Conservation (phyloP, 2,797 vertebrate species). For the Choloepus didactylus region DNA sequence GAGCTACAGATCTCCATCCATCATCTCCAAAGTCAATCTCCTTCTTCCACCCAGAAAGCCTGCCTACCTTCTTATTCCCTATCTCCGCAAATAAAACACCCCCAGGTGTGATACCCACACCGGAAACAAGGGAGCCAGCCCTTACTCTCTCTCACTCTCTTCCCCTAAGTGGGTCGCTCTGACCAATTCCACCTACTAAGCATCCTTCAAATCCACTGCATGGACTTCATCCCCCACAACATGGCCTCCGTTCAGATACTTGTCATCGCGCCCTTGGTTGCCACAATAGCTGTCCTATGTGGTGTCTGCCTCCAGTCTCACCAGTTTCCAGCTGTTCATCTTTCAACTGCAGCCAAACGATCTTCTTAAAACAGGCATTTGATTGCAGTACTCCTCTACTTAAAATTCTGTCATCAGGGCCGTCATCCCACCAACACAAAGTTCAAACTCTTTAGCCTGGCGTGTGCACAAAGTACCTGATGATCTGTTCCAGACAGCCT, state of each 20-base stretch:
- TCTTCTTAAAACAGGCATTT: slow-evolving; percentile 47
- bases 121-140: not conserved
- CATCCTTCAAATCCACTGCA: not conserved
- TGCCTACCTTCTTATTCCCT: not conserved
- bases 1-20: not conserved
- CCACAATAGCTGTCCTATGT: not conserved
- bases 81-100: not conserved
- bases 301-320: not conserved
- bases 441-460: not conserved
- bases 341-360: not conserved
- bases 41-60: not conserved
- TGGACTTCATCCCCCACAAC: not conserved
- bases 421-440: not conserved
- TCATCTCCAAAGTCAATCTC: not conserved
- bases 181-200: not conserved
- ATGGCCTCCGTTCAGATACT: not conserved
- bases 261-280: not conserved
- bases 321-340: not conserved
- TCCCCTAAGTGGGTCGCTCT: not conserved
- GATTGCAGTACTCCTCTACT: not conserved
- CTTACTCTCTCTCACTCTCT: not conserved
- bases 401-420: not conserved
- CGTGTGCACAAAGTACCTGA: not conserved
- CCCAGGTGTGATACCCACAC: too few relatives aligned
- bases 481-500: not conserved